Percentiles rank a stretch among this genome's conserved stretches.
These are phyloP conservation scores for Heliconius charithonia DNA, from an alignment of 2,888 invertebrate genomes.

Conservation along the genomic window DNA sequence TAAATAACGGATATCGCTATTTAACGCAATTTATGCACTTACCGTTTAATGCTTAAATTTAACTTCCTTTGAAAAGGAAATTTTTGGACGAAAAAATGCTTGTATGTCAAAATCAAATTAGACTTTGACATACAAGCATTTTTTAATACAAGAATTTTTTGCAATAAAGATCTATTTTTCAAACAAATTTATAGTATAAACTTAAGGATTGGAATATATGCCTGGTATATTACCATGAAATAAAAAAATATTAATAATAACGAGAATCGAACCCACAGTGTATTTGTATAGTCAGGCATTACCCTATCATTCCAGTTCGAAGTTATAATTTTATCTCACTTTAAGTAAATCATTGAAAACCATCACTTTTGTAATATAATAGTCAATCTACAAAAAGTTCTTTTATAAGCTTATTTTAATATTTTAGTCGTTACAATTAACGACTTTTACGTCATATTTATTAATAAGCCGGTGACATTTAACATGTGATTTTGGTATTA, in stretches of 20 bases:
- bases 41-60: background rate
- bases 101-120: background rate
- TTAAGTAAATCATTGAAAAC: background rate
- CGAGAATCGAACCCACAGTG: too few species aligned
- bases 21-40: constrained; percentile 21
- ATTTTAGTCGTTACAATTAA: background rate
- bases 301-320: too few species aligned
- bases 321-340: background rate
- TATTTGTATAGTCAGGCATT: too few species aligned
- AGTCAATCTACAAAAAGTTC: background rate
- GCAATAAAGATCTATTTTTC: too few species aligned
- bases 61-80: constrained; percentile 1
- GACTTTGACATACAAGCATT: too few species aligned
- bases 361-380: background rate
- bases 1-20: constrained; percentile 17
- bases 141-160: too few species aligned
- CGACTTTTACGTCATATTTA: constrained; percentile 12
- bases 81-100: background rate
- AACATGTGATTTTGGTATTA: background rate
- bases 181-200: too few species aligned
- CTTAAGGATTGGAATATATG: too few species aligned
- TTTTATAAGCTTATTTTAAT: background rate
- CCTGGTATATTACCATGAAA: too few species aligned
- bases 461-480: constrained; percentile 8
- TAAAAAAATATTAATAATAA: too few species aligned